phyloP scores from a whole-genome alignment of 2,113 vertebrate genomes.

The Laticauda laticaudata region DNA sequence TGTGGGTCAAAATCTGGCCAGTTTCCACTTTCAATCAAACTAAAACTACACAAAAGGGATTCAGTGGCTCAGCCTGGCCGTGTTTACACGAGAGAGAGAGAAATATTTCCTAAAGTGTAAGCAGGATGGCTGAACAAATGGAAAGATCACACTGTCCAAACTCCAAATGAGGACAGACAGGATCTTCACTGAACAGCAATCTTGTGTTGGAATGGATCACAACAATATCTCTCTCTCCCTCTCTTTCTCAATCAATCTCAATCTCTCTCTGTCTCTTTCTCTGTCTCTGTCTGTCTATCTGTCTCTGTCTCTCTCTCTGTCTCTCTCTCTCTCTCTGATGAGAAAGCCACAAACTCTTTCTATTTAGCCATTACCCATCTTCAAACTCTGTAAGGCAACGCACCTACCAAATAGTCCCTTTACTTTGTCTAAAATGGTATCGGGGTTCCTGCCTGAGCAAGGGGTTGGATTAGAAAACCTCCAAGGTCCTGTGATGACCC shows the following conservation, averaged over 20 bases:
- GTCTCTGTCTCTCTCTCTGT: too few species aligned
- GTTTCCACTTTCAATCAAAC: background rate
- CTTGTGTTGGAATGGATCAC: background rate
- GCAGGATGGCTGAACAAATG: background rate
- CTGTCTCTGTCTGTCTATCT: too few species aligned
- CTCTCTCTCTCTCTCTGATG: too few species aligned
- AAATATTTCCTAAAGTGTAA: background rate
- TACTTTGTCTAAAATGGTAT: background rate
- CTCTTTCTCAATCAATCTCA: too few species aligned
- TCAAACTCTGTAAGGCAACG: background rate
- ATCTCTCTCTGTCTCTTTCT: too few species aligned
- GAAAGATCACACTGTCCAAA: slow-evolving; percentile 1
- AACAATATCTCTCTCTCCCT: background rate
- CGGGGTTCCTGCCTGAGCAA: too few species aligned
- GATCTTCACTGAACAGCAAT: background rate
- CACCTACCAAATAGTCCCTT: background rate
- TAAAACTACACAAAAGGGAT: background rate
- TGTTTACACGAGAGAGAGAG: background rate
- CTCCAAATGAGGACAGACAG: background rate
- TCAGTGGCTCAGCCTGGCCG: background rate
- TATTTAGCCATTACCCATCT: background rate
- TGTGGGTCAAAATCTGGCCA: background rate
- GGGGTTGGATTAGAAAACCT: too few species aligned
- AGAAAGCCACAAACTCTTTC: background rate
- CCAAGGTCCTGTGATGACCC: too few species aligned